Evolutionary conservation across 2,797 vertebrate species (phyloP).

Genomic region (Phataginus tetradactyla): DNA sequence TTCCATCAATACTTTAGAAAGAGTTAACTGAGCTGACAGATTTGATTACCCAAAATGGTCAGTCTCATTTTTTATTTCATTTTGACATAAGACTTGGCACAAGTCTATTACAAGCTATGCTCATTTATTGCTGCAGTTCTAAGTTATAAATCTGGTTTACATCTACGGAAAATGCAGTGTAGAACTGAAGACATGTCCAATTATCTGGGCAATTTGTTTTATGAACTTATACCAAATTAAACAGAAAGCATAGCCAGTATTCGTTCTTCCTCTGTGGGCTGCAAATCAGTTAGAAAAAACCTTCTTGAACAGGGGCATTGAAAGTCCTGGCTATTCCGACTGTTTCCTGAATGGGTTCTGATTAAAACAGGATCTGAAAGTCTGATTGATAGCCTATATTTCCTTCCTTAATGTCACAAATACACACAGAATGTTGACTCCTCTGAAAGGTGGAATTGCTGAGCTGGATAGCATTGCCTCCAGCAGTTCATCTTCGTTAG

Average conservation of each 20-base stretch:
- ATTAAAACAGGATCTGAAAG: constrained; percentile 79
- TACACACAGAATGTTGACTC: constrained; percentile 75
- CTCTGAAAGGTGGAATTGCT: constrained; percentile 66
- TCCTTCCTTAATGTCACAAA: constrained; percentile 83
- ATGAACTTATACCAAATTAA: constrained; percentile 83
- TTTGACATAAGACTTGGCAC: constrained; percentile 82
- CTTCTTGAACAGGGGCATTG: constrained; percentile 56
- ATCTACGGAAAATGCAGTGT: constrained; percentile 75
- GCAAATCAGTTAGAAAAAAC: constrained; percentile 68
- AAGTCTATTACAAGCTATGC: constrained; percentile 73
- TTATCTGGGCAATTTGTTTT: constrained; percentile 82
- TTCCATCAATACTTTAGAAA: constrained; percentile 67
- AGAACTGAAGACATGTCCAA: constrained; percentile 76
- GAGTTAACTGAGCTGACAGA: constrained; percentile 75
- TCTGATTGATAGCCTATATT: constrained; percentile 81
- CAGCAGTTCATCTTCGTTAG: constrained; percentile 64
- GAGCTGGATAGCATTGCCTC: constrained; percentile 59
- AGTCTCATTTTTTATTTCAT: constrained; percentile 78
- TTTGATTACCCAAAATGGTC: constrained; percentile 73
- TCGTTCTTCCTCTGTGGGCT: constrained; percentile 76
- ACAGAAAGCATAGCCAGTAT: constrained; percentile 70
- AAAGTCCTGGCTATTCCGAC: constrained; percentile 79
- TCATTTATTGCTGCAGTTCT: constrained; percentile 77
- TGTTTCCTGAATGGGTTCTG: constrained; percentile 76
- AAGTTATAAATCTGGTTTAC: constrained; percentile 83